A percentile compares a stretch with the other conserved stretches of the same genome.
These are phyloP conservation scores for Anthonomus grandis DNA, from an alignment of 1,140 invertebrate species.

Conservation along the genomic window DNA sequence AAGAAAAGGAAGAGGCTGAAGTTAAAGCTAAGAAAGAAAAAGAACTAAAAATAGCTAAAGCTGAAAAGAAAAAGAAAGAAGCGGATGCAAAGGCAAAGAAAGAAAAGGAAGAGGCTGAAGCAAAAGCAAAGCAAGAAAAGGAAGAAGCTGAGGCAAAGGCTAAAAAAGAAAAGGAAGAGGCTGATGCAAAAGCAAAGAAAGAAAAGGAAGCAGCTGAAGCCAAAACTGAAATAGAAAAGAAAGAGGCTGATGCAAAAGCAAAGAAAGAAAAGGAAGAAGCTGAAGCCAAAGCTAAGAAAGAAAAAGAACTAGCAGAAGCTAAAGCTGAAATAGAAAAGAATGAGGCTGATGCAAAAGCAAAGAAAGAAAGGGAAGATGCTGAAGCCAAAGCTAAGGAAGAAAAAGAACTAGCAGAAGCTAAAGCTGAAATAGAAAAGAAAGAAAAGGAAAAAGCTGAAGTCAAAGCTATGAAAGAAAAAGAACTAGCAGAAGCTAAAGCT, in stretches of 20 bases:
- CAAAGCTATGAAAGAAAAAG: slow-evolving; percentile 1
- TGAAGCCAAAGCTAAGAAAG: slow-evolving; percentile 28
- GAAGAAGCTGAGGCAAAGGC: slow-evolving; percentile 23
- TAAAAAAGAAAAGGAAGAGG: slow-evolving; percentile 26
- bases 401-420: neutral
- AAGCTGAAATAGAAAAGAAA: neutral
- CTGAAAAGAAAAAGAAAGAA: slow-evolving; percentile 33
- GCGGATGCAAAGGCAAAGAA: slow-evolving; percentile 26
- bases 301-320: slow-evolving; percentile 16
- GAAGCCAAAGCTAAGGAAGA: neutral
- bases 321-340: slow-evolving; percentile 29
- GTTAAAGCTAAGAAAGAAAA: slow-evolving; percentile 10
- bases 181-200: slow-evolving; percentile 31
- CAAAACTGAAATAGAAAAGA: slow-evolving; percentile 28
- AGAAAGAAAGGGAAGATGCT: too few relatives aligned
- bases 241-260: slow-evolving; percentile 24
- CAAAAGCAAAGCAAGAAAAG: slow-evolving; percentile 26
- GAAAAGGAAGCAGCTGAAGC: slow-evolving; percentile 28
- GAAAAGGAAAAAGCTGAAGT: slow-evolving; percentile 19
- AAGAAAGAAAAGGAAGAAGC: neutral
- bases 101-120: slow-evolving; percentile 32
- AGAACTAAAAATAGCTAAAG: slow-evolving; percentile 23
- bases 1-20: slow-evolving; percentile 17
- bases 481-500: neutral
- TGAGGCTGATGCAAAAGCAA: neutral